Conservation (phyloP, 1,140 invertebrate species). For the Trialeurodes vaporariorum region DNA sequence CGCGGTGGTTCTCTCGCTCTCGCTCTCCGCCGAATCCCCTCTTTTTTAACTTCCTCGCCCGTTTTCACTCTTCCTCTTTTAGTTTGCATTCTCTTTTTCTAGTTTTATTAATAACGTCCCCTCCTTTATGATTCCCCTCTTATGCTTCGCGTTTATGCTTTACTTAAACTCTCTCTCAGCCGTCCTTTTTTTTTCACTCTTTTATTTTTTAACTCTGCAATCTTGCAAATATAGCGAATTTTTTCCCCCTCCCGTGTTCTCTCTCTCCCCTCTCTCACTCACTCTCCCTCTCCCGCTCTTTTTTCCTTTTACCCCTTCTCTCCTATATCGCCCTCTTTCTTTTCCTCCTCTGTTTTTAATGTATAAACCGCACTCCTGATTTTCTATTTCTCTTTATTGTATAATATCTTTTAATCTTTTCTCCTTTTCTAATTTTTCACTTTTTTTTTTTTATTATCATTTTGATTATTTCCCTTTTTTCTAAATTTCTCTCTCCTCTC, state of each 20-base stretch:
- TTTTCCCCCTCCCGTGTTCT: not conserved
- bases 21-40: no score
- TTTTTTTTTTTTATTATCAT: conserved; percentile 1
- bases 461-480: not conserved
- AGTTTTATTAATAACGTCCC: not conserved
- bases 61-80: not conserved
- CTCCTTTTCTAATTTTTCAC: not conserved
- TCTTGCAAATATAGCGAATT: not conserved
- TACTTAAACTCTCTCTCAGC: not conserved
- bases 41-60: not conserved
- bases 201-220: not conserved
- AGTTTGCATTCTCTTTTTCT: not conserved
- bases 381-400: not conserved
- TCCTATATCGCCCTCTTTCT: no score
- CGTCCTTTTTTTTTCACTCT: not conserved
- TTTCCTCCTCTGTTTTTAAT: not conserved
- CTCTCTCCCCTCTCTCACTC: not conserved
- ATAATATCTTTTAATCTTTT: not conserved
- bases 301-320: not conserved
- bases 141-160: not conserved
- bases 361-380: not conserved
- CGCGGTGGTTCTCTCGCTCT: not conserved
- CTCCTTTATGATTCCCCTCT: not conserved
- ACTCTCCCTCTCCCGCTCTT: not conserved
- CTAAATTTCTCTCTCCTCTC: not conserved